A percentile compares a stretch with the other conserved stretches of the same genome.
Evolutionary conservation across 2,797 vertebrate species (phyloP).

Genomic region (Cyprinella venusta): DNA sequence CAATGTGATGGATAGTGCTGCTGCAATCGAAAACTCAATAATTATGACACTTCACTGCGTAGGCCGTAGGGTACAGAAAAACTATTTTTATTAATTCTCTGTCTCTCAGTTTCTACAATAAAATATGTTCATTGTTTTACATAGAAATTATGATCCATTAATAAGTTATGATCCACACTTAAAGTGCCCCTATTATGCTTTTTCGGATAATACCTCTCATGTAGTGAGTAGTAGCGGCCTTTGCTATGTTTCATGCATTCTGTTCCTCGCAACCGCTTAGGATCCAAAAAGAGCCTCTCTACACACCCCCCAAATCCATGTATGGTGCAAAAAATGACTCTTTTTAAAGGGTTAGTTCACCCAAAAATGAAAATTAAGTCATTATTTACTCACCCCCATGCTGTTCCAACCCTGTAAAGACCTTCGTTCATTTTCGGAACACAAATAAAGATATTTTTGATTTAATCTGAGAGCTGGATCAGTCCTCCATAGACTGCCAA

Average conservation of each 20-base stretch:
- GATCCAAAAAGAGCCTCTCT: fast-evolving
- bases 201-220: background rate
- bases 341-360: no score
- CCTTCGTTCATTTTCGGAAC: no score
- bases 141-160: background rate
- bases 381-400: no score
- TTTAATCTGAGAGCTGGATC: no score
- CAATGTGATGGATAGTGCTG: background rate
- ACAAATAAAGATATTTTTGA: no score
- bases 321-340: background rate
- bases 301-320: background rate
- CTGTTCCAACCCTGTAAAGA: no score
- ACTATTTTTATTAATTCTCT: background rate
- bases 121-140: background rate
- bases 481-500: no score
- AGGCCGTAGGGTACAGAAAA: background rate
- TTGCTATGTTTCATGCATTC: background rate
- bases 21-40: background rate
- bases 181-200: background rate
- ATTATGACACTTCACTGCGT: no score
- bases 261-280: background rate
- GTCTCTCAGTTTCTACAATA: background rate
- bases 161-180: background rate
- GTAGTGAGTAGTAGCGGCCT: background rate
- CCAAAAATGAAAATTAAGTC: no score